Percentiles rank a stretch among this genome's conserved stretches.
Conservation (phyloP, 2,113 vertebrate genomes). For the Quiscalus mexicanus region DNA sequence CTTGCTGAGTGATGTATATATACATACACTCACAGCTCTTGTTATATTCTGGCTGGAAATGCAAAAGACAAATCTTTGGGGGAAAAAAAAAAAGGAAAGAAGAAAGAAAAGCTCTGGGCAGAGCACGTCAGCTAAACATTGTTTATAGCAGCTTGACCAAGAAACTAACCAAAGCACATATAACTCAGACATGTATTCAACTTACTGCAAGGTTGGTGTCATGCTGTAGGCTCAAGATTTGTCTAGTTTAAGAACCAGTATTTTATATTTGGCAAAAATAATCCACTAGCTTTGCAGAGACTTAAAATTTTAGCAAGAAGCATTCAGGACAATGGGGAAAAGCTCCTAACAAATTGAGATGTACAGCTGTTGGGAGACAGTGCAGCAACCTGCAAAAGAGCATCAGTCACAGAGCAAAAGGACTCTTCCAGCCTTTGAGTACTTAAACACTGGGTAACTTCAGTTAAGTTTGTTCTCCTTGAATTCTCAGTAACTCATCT, state of each 20-base stretch:
- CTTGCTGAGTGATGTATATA: not conserved
- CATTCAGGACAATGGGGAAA: not conserved
- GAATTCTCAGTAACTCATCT: not conserved
- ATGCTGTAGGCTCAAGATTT: not conserved
- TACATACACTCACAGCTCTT: accelerated
- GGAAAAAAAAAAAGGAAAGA: accelerated
- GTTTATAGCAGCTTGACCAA: not conserved
- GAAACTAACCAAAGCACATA: not conserved
- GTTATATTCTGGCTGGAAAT: not conserved
- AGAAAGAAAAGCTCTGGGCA: not conserved
- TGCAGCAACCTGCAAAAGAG: not conserved
- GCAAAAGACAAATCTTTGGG: not conserved
- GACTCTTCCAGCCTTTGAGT: not conserved
- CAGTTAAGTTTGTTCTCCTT: not conserved
- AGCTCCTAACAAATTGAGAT: not conserved
- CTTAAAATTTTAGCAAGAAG: not conserved
- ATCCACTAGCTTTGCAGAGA: not conserved
- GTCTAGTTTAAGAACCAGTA: not conserved
- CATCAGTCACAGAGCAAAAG: not conserved
- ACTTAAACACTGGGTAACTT: not conserved
- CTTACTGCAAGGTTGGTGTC: not conserved
- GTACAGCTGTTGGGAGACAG: not conserved
- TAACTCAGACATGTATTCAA: not conserved
- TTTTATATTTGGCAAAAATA: not conserved
- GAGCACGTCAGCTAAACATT: not conserved